phyloP scores from a whole-genome alignment of 2,888 invertebrate genomes.

The Anthophora plumipes region DNA sequence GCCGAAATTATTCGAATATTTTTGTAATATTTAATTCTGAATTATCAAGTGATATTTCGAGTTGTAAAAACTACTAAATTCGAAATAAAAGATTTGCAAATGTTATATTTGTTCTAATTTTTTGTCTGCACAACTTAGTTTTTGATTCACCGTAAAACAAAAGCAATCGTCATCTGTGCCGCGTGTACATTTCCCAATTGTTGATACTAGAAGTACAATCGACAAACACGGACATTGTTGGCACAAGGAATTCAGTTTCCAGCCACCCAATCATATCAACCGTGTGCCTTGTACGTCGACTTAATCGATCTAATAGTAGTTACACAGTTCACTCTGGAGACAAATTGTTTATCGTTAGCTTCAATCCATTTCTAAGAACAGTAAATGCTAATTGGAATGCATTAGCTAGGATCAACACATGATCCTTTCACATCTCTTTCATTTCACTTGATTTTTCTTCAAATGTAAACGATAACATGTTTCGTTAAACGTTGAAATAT shows the following conservation, averaged over 20 bases:
- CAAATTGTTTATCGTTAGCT: constrained; percentile 61
- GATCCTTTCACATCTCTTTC: background rate
- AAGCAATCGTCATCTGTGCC: constrained; percentile 3
- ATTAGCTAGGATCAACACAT: constrained; percentile 36
- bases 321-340: constrained; percentile 30
- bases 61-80: no score
- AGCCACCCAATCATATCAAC: constrained; percentile 58
- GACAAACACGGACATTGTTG: constrained; percentile 49
- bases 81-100: no score
- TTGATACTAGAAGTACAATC: constrained; percentile 56
- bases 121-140: background rate
- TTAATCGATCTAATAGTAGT: constrained; percentile 63
- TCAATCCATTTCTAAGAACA: constrained; percentile 36
- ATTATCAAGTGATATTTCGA: no score
- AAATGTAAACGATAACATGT: no score
- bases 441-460: no score
- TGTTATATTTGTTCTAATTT: background rate
- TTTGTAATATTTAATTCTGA: no score
- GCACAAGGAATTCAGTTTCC: constrained; percentile 46
- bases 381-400: constrained; percentile 37
- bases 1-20: no score
- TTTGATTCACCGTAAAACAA: constrained; percentile 5
- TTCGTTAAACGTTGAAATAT: no score
- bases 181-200: constrained; percentile 11
- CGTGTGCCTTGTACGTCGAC: constrained; percentile 46